Conservation (phyloP, 2,113 vertebrate species). For the Amazona vittata region DNA sequence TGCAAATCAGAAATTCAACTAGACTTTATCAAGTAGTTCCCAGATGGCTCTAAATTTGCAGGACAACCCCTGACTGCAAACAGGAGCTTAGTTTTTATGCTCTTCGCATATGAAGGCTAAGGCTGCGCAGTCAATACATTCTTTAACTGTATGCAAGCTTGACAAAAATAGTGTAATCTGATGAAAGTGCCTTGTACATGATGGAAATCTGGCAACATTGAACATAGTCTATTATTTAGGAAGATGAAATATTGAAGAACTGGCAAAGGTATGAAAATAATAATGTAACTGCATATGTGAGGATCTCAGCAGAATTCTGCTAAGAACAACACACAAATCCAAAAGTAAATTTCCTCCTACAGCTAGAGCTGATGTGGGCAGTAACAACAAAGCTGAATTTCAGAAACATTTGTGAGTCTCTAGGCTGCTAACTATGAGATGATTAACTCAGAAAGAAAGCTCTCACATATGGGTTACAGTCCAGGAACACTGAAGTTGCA, state of each 20-base stretch:
- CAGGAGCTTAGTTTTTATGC: background rate
- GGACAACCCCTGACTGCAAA: background rate
- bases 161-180: constrained; percentile 6
- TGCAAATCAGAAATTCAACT: background rate
- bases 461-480: constrained; percentile 17
- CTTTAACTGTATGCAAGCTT: background rate
- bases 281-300: background rate
- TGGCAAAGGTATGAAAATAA: background rate
- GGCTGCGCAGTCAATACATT: background rate
- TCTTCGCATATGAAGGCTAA: background rate
- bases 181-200: background rate
- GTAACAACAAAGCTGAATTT: constrained; percentile 27
- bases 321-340: background rate
- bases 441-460: background rate
- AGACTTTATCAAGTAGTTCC: background rate
- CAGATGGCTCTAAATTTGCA: background rate
- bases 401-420: background rate
- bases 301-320: background rate
- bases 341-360: background rate
- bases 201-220: constrained; percentile 20
- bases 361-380: background rate
- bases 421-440: background rate
- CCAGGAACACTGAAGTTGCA: constrained; percentile 26
- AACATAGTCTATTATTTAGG: background rate
- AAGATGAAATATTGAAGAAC: constrained; percentile 36